These are phyloP conservation scores for Manis crassicaudata DNA, from an alignment of 2,797 vertebrate genomes.

Conservation along the genomic window DNA sequence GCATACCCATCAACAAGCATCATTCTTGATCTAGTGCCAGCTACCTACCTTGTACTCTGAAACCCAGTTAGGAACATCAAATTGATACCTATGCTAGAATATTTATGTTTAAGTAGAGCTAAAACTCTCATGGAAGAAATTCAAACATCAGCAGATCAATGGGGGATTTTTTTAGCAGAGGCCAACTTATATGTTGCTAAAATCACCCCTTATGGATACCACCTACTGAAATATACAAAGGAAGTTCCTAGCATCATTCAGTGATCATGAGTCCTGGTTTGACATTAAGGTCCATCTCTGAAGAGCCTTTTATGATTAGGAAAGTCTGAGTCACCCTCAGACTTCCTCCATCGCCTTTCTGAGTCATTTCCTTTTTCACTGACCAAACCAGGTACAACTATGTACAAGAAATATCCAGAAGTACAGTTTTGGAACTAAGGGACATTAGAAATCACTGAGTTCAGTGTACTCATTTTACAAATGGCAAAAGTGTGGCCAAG, in stretches of 20 bases:
- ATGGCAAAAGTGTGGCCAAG: neutral
- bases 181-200: neutral
- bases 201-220: neutral
- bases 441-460: neutral
- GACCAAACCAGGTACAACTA: neutral
- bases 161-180: neutral
- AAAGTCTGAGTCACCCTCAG: conserved; percentile 59
- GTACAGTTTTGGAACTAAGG: neutral
- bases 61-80: neutral
- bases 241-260: neutral
- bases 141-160: neutral
- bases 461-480: neutral
- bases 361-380: conserved; percentile 66
- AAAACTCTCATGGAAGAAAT: neutral
- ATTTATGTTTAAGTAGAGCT: conserved; percentile 32
- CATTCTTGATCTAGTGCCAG: neutral
- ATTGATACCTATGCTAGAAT: neutral
- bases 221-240: neutral
- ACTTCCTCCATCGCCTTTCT: conserved; percentile 39
- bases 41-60: neutral
- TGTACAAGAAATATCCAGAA: neutral
- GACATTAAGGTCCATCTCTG: neutral
- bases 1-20: neutral
- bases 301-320: neutral
- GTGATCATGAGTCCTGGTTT: neutral